A percentile compares a stretch with the other conserved stretches of the same genome.
Conservation (phyloP, 2,888 invertebrate genomes). For the Macropis europaea region DNA sequence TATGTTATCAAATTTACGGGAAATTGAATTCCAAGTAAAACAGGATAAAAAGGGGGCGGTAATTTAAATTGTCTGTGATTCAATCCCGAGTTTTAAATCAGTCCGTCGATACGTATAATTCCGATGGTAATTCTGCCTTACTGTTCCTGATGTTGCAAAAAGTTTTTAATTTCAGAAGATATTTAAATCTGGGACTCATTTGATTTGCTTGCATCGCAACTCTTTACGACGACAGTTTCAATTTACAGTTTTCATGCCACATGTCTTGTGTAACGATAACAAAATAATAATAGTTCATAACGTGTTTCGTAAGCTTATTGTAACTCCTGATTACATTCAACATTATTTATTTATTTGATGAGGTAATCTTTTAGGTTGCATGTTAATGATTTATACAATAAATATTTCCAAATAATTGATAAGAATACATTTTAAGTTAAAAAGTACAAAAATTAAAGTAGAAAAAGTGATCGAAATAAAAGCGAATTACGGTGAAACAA, state of each 20-base stretch:
- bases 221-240: conserved; percentile 27
- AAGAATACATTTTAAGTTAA: too few species aligned
- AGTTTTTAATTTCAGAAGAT: conserved; percentile 20
- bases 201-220: conserved; percentile 15
- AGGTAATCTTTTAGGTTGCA: too few species aligned
- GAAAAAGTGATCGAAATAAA: too few species aligned
- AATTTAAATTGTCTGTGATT: conserved; percentile 24
- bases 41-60: not conserved
- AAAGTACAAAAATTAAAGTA: too few species aligned
- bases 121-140: conserved; percentile 13
- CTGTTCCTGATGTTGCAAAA: not conserved
- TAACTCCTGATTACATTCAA: too few species aligned
- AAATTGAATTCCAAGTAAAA: conserved; percentile 18
- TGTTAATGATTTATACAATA: too few species aligned
- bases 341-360: too few species aligned
- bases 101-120: not conserved
- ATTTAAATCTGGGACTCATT: conserved; percentile 19
- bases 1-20: conserved; percentile 12
- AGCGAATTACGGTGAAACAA: too few species aligned
- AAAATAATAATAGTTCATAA: conserved; percentile 16
- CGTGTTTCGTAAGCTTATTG: conserved; percentile 5
- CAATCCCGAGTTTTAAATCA: conserved; percentile 31
- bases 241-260: conserved; percentile 22
- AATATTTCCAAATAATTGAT: too few species aligned
- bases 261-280: conserved; percentile 13